A percentile compares a stretch with the other conserved stretches of the same genome.
These are phyloP conservation scores for Sycophila texana DNA, from an alignment of 2,888 invertebrate species.

Conservation along the genomic window DNA sequence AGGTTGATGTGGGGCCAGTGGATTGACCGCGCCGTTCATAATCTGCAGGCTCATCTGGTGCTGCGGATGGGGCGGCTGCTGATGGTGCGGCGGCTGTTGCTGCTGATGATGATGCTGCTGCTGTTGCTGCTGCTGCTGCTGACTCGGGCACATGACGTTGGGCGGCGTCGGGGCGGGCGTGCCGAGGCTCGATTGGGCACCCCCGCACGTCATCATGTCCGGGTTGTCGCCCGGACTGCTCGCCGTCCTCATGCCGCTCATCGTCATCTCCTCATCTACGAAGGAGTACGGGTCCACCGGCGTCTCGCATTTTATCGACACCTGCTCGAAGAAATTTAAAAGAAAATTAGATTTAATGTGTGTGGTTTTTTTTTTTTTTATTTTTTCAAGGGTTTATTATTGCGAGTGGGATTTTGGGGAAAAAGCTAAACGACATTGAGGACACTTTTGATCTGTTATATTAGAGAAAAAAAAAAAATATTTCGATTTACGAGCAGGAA, in stretches of 20 bases:
- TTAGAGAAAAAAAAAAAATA: too few species aligned
- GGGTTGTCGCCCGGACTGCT: conserved; percentile 75
- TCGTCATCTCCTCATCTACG: conserved; percentile 86
- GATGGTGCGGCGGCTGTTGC: conserved; percentile 62
- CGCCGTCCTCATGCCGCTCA: conserved; percentile 78
- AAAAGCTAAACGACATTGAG: too few species aligned
- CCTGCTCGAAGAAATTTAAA: conserved; percentile 66
- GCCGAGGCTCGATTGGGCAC: conserved; percentile 67
- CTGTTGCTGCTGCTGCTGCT: conserved; percentile 45
- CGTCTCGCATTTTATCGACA: conserved; percentile 79
- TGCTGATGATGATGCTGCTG: conserved; percentile 63
- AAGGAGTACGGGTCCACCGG: conserved; percentile 89
- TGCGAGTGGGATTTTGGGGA: too few species aligned
- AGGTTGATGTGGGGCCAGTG: conserved; percentile 76
- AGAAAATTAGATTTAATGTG: not conserved
- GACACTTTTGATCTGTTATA: too few species aligned
- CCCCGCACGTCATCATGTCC: conserved; percentile 69
- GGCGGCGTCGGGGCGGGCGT: conserved; percentile 72
- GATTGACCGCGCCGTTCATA: conserved; percentile 72
- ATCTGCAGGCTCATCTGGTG: conserved; percentile 65
- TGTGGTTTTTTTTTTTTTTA: too few species aligned
- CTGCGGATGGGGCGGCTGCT: conserved; percentile 54
- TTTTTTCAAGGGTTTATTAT: too few species aligned
- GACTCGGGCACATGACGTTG: conserved; percentile 62
- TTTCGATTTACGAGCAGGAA: too few species aligned